A percentile compares a stretch with the other conserved stretches of the same genome.
phyloP scores from a whole-genome alignment of 2,113 vertebrate genomes.

The Prunella fulvescens region DNA sequence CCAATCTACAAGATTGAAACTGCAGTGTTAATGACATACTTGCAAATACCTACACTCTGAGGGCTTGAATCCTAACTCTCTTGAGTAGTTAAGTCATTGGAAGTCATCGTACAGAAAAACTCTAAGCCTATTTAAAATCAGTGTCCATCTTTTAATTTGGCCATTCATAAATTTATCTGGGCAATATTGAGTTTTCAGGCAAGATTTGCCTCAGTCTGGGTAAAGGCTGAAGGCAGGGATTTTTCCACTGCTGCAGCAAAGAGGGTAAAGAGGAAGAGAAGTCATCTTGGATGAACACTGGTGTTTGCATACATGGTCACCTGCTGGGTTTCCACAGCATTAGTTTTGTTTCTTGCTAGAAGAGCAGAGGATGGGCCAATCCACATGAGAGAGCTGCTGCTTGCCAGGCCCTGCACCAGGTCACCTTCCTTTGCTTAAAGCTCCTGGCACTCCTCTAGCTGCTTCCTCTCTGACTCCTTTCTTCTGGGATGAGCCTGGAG shows the following conservation, averaged over 20 bases:
- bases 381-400: background rate
- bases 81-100: background rate
- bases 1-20: background rate
- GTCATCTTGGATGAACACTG: background rate
- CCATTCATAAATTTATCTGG: background rate
- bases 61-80: background rate
- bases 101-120: background rate
- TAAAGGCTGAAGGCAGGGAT: background rate
- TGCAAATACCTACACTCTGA: background rate
- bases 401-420: background rate
- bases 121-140: background rate
- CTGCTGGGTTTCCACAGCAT: background rate
- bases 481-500: background rate
- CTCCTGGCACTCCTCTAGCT: background rate
- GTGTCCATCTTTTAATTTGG: background rate
- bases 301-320: background rate
- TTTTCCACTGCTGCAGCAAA: background rate
- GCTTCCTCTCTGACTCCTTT: background rate
- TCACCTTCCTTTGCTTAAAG: background rate
- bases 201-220: background rate
- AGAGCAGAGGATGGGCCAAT: background rate
- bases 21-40: background rate
- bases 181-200: background rate
- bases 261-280: background rate
- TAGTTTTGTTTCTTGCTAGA: background rate